These are phyloP conservation scores for Halichondria panicea DNA, from an alignment of 37 sponge, comb jelly and placozoan genomes.

Conservation along the genomic window DNA sequence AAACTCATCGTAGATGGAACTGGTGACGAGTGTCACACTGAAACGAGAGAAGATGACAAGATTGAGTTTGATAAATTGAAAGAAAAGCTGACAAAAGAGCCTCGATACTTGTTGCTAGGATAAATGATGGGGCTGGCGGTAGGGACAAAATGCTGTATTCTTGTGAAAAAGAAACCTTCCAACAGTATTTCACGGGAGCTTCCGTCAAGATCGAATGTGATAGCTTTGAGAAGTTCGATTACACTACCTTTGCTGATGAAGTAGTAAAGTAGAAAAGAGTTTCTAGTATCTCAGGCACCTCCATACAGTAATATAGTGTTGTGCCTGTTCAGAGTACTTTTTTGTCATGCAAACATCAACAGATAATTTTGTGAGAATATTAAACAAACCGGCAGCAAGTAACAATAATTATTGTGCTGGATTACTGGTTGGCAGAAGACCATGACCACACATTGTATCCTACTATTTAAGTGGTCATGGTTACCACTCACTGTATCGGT, in stretches of 20 bases:
- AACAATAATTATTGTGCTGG: too few species aligned
- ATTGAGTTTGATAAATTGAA: slow-evolving; percentile 20
- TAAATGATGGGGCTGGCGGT: slow-evolving; percentile 46
- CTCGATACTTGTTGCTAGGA: slow-evolving; percentile 66
- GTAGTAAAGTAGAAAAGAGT: slow-evolving; percentile 58
- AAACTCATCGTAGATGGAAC: slow-evolving; percentile 25
- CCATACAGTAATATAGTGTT: too few species aligned
- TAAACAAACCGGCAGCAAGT: too few species aligned
- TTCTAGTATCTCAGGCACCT: too few species aligned
- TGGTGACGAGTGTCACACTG: slow-evolving; percentile 27
- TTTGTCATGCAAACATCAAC: too few species aligned
- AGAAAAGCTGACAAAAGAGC: slow-evolving; percentile 41
- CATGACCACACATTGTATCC: too few species aligned
- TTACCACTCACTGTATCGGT: too few species aligned
- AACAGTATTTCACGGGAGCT: slow-evolving; percentile 60
- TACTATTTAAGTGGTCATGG: too few species aligned
- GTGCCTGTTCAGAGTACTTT: too few species aligned
- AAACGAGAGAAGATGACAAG: slow-evolving; percentile 31
- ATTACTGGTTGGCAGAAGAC: too few species aligned
- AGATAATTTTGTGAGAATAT: too few species aligned
- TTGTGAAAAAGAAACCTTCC: slow-evolving; percentile 59
- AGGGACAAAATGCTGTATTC: slow-evolving; percentile 77
- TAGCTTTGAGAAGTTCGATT: slow-evolving; percentile 53
- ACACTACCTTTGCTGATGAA: slow-evolving; percentile 27
- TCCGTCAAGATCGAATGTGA: slow-evolving; percentile 59